phyloP scores from a whole-genome alignment of 2,113 vertebrate species.

The Notiomystis cincta region DNA sequence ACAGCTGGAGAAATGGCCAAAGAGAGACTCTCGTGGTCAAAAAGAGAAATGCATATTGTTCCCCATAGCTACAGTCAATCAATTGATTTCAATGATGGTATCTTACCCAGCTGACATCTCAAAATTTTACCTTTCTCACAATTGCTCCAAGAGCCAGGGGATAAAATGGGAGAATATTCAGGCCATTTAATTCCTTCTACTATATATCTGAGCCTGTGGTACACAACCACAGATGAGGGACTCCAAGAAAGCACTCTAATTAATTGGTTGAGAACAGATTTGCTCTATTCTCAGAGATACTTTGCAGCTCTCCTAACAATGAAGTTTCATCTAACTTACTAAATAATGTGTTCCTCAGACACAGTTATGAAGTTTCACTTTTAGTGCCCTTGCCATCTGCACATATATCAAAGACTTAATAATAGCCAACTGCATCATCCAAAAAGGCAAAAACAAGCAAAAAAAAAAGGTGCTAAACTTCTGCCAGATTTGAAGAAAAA shows the following conservation, averaged over 20 bases:
- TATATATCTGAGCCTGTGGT: not conserved
- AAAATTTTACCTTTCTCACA: not conserved
- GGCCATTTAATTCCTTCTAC: not conserved
- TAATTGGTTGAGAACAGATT: not conserved
- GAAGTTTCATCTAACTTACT: not conserved
- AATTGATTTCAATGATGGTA: not conserved
- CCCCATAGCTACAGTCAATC: not conserved
- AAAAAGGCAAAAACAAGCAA: not conserved
- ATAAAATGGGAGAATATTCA: not conserved
- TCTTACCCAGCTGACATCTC: not conserved
- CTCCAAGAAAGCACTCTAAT: not conserved
- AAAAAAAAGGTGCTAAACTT: not conserved
- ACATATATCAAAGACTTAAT: not conserved
- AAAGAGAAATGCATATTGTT: not conserved
- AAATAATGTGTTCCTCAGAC: not conserved
- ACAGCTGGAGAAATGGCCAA: not conserved
- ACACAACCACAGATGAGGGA: not conserved
- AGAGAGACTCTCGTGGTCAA: not conserved
- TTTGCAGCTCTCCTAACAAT: not conserved
- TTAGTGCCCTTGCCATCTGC: not conserved
- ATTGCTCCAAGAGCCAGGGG: not conserved
- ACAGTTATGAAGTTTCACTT: not conserved
- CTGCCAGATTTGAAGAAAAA: not conserved
- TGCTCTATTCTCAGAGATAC: not conserved
- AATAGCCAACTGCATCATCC: not conserved